Percentiles rank a stretch among this genome's conserved stretches.
Conservation (phyloP, 23 tunicate genomes). For the Pegea sp. region DNA sequence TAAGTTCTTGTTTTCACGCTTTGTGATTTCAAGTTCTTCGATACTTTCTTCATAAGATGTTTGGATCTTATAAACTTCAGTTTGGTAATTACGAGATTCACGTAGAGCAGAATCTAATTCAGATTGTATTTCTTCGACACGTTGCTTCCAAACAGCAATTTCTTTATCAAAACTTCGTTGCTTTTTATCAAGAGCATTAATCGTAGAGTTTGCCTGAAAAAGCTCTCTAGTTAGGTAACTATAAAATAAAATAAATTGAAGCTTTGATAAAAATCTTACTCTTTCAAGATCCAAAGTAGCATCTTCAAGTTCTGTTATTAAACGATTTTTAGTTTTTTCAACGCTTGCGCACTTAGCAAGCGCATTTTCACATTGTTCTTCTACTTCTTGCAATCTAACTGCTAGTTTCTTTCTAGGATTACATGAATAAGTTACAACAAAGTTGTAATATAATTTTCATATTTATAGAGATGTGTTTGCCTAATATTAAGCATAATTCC, state of each 20-base stretch:
- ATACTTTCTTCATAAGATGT: slow-evolving; percentile 72
- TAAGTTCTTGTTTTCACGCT: slow-evolving; percentile 90
- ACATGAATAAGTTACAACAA: no score
- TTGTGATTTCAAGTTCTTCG: slow-evolving; percentile 72
- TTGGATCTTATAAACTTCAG: slow-evolving; percentile 79
- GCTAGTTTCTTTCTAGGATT: slow-evolving; percentile 87
- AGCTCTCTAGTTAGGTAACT: not conserved
- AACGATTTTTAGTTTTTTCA: slow-evolving; percentile 83
- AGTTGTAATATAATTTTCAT: not conserved
- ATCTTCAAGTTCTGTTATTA: slow-evolving; percentile 80
- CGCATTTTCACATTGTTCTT: slow-evolving; percentile 92
- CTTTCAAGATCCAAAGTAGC: slow-evolving; percentile 88
- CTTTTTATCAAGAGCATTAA: slow-evolving; percentile 84
- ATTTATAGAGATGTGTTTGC: not conserved
- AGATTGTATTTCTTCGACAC: slow-evolving; percentile 74
- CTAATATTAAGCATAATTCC: not conserved
- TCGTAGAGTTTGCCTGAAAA: slow-evolving; percentile 71
- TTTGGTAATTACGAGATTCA: slow-evolving; percentile 55
- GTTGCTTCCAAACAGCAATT: slow-evolving; percentile 44
- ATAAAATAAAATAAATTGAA: not conserved
- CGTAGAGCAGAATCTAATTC: slow-evolving; percentile 73
- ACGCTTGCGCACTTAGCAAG: slow-evolving; percentile 93
- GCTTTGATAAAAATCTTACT: slow-evolving; percentile 9
- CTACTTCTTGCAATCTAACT: slow-evolving; percentile 91
- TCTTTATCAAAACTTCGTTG: slow-evolving; percentile 96